A percentile compares a stretch with the other conserved stretches of the same genome.
Conservation (phyloP, 1,140 invertebrate genomes). For the Glomeris maerens region DNA sequence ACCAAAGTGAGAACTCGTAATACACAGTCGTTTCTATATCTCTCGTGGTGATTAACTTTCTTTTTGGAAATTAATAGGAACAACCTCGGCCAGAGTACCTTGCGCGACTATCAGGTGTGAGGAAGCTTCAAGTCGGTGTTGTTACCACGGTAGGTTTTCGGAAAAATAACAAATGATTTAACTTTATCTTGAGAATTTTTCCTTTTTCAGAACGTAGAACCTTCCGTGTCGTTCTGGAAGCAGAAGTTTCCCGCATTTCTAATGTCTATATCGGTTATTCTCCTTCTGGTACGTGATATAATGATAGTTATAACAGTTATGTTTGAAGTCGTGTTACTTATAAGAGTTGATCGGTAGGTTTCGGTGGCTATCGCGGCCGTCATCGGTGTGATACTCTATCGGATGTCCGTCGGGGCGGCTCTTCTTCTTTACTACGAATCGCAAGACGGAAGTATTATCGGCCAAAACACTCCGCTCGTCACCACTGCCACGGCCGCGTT, state of each 20-base stretch:
- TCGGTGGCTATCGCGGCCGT: constrained; percentile 68
- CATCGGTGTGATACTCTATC: constrained; percentile 76
- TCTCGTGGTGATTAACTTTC: not conserved
- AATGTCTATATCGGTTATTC: constrained; percentile 66
- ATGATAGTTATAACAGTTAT: too few relatives aligned
- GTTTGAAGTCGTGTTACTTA: constrained; percentile 8
- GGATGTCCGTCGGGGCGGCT: constrained; percentile 69
- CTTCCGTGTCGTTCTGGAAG: constrained; percentile 74
- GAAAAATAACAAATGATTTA: constrained; percentile 2
- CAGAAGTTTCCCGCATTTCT: constrained; percentile 66
- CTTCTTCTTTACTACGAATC: constrained; percentile 29
- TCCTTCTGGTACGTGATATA: constrained; percentile 48
- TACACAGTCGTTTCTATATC: not conserved
- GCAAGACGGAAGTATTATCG: constrained; percentile 39
- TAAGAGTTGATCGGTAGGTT: constrained; percentile 35
- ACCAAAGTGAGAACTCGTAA: constrained; percentile 12
- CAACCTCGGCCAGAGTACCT: constrained; percentile 72
- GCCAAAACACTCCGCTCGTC: constrained; percentile 58
- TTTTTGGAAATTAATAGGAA: constrained; percentile 42
- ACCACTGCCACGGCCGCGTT: constrained; percentile 68
- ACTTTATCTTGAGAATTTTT: constrained; percentile 10
- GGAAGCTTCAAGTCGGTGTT: constrained; percentile 30
- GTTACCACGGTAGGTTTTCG: not conserved
- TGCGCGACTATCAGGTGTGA: constrained; percentile 54
- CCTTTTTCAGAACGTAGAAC: constrained; percentile 48